Evolutionary conservation across 2,888 invertebrate species (phyloP).

Genomic region (Melangyna quadrimaculata): DNA sequence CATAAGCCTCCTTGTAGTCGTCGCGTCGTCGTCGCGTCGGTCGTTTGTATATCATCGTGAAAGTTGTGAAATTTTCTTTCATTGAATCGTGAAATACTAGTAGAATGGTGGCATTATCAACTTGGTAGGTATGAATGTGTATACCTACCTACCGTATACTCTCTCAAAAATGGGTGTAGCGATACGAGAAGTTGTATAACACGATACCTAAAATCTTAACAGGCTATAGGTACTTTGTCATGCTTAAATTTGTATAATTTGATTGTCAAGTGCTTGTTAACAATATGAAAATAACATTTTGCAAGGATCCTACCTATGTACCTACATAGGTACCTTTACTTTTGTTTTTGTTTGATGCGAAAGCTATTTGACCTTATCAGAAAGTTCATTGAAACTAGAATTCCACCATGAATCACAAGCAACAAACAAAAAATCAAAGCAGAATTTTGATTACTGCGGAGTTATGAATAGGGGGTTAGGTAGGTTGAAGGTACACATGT

Average conservation of each 20-base stretch:
- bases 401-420: background rate
- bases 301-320: background rate
- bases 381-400: background rate
- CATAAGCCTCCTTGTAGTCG: slow-evolving; percentile 22
- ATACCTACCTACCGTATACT: background rate
- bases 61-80: slow-evolving; percentile 72
- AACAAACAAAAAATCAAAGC: background rate
- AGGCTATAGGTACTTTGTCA: background rate
- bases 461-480: background rate
- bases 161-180: slow-evolving; percentile 18
- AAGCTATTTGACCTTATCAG: background rate
- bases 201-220: background rate
- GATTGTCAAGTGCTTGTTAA: slow-evolving; percentile 12
- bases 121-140: background rate
- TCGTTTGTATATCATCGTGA: slow-evolving; percentile 49
- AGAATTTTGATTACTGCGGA: background rate
- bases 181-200: background rate
- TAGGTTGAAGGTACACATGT: too few species aligned
- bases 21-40: background rate
- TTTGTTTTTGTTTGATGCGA: background rate
- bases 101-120: slow-evolving; percentile 36
- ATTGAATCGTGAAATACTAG: slow-evolving; percentile 69
- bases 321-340: too few species aligned
- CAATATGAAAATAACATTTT: background rate
- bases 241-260: slow-evolving; percentile 3